Evolutionary conservation across 2,888 invertebrate genomes (phyloP).

Genomic region (Meganola albula): DNA sequence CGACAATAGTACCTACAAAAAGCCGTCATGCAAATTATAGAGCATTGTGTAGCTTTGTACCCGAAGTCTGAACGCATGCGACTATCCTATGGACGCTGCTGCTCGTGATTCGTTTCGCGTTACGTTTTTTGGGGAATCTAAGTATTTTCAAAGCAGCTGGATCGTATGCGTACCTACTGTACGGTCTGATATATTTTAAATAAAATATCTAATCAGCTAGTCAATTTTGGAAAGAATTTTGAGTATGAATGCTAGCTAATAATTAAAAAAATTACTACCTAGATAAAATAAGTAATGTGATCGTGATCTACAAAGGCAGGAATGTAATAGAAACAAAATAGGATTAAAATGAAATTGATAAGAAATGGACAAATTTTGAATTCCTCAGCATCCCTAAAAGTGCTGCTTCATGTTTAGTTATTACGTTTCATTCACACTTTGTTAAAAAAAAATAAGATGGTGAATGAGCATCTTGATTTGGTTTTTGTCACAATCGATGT

Average conservation of each 20-base stretch:
- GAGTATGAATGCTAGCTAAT: too few relatives aligned
- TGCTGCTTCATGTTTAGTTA: conserved; percentile 50
- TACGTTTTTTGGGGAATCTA: conserved; percentile 52
- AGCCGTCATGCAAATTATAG: conserved; percentile 75
- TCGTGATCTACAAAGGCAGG: too few relatives aligned
- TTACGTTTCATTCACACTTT: conserved; percentile 51
- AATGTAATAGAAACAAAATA: too few relatives aligned
- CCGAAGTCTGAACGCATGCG: conserved; percentile 39
- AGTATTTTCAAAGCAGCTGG: conserved; percentile 52
- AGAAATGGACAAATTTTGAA: conserved; percentile 22
- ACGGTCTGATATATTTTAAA: conserved; percentile 18
- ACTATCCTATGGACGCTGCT: conserved; percentile 55
- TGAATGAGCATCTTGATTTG: conserved; percentile 49
- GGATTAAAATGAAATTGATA: too few relatives aligned
- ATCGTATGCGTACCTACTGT: too few relatives aligned
- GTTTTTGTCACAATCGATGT: conserved; percentile 39
- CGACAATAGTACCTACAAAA: conserved; percentile 67
- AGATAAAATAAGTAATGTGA: too few relatives aligned
- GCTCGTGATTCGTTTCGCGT: conserved; percentile 56
- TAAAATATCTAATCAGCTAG: conserved; percentile 1
- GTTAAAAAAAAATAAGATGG: conserved; percentile 34
- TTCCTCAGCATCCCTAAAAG: conserved; percentile 20
- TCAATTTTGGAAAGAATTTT: too few relatives aligned
- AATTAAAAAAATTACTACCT: too few relatives aligned
- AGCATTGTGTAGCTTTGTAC: conserved; percentile 62